Evolutionary conservation across 92 coral and sea anemone genomes (phyloP).

Genomic region (Siderastrea radians): DNA sequence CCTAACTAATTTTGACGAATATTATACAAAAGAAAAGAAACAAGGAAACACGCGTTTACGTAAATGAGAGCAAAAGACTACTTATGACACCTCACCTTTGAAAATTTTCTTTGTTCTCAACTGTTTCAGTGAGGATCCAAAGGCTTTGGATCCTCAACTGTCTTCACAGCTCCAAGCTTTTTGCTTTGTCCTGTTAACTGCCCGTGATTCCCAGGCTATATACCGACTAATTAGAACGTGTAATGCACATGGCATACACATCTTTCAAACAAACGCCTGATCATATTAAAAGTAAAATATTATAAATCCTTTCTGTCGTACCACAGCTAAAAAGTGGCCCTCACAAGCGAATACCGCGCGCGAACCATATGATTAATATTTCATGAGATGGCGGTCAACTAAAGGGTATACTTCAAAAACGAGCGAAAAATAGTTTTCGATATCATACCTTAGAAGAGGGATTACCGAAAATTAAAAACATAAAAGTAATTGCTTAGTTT

Average conservation of each 20-base stretch:
- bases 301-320: conserved; percentile 7
- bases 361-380: conserved; percentile 35
- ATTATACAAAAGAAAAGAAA: not conserved
- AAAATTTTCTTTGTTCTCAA: not conserved
- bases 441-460: conserved; percentile 21
- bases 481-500: conserved; percentile 9
- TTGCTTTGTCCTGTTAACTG: not conserved
- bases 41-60: not conserved
- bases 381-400: conserved; percentile 36
- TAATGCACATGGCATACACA: conserved; percentile 19
- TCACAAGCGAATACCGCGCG: not conserved
- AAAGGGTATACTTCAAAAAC: conserved; percentile 40
- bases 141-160: not conserved
- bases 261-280: conserved; percentile 1
- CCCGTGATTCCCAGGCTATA: not conserved
- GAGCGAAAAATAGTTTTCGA: conserved; percentile 52
- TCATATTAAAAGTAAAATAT: conserved; percentile 8
- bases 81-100: not conserved
- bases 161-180: not conserved
- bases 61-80: not conserved
- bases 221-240: conserved; percentile 18
- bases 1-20: not conserved
- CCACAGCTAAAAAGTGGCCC: conserved; percentile 20
- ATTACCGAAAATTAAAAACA: conserved; percentile 1
- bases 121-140: not conserved